Base-by-base conservation (phyloP, 2,797 vertebrate genomes). In the Sphenodon punctatus region DNA sequence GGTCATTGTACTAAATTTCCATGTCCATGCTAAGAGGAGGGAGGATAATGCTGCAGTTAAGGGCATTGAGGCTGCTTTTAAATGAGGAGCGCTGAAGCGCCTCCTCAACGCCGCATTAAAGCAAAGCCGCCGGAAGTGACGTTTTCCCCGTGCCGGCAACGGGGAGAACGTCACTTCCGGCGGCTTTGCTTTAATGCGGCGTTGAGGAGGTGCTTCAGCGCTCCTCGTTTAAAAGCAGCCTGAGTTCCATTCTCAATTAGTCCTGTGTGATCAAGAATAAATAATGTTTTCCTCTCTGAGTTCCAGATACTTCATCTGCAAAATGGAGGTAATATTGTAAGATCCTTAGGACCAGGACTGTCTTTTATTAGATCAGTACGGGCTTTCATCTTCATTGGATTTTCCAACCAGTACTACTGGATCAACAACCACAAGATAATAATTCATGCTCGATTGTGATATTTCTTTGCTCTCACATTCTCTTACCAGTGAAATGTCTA, bases 331-430 rank as follows among this genome's bases (percentile, higher is more conserved):
- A 19, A 30, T 53, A 27, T n/a, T n/a, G n/a, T n/a, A n/a, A n/a
- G n/a, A n/a, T n/a, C n/a, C n/a, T n/a, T n/a, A n/a, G n/a, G n/a
- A n/a, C n/a, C n/a, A n/a, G n/a, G n/a, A n/a, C n/a, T n/a, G n/a
- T n/a, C n/a, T n/a, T n/a, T n/a, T n/a, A n/a, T n/a, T n/a, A n/a
- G n/a, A n/a, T n/a, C n/a, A n/a, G n/a, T n/a, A 0, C 1, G 30
- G 23, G 23, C 42, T 6, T 1, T 1, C 3, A 11, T 10, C 61
- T 58, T 27, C 19, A 61, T 42, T 20, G 41, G 46, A 1, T 0
- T 30, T 8, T 30, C 32, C 0, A 8, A 30, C 38, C 27, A 15
- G 3, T 3, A 27, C 55, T 13, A 46, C 20, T 22, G 39, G 2
- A 30, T 12, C 4, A 39, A n/a, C n/a, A 5, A 4, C 53, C n/a